Evolutionary conservation across 2,888 invertebrate genomes (phyloP), one percentile per base, ranked within the genome.

Genomic region (Leptopilina myrica): DNA sequence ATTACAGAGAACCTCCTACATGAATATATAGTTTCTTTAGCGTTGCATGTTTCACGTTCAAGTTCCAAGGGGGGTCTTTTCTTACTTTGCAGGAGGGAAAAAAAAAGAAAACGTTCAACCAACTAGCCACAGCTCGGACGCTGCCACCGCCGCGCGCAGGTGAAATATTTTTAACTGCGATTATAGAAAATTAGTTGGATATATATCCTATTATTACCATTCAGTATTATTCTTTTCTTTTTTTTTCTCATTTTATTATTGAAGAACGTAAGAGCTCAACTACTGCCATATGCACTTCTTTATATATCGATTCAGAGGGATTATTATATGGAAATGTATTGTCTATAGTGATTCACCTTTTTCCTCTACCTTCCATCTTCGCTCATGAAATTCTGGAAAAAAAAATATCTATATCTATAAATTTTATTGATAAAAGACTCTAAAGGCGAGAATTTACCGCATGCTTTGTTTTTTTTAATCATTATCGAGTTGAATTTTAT

Each of bases 1-100:
- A 85, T 87, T 86, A 85, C 83, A 85, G 83, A 82, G 85, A 78
- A 82, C 81, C 76, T 66, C 66, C 81, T 79, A 83, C 79, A 80
- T 82, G 81, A 73, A 73, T 73, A 81, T 83, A 82, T 79, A 76
- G 79, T 78, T 84, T 80, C 79, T 78, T 81, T 80, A 82, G 73
- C 79, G 64, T 64, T 76, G 65, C 76, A 33, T 64, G 53, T 26
- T 14, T 26, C 33, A 65, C 64, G 80, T 20, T 82, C 67, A 66
- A 77, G 76, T 67, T 49, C 75, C 69, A 33, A 40, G 76, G 62
- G 76, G 79, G 75, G 15, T 5, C 59, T 64, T 62, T 65, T 66
- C 76, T 62, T 65, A 76, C 64, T 53, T 73, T 49, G 49, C 49
- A 33, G 56, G 26, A 3, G 49, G 69, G 33, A 73, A 43, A 43